Percentiles rank a stretch among this genome's conserved stretches.
These are phyloP conservation scores for Talpa occidentalis DNA, from an alignment of 2,113 vertebrate species.

Conservation along the genomic window DNA sequence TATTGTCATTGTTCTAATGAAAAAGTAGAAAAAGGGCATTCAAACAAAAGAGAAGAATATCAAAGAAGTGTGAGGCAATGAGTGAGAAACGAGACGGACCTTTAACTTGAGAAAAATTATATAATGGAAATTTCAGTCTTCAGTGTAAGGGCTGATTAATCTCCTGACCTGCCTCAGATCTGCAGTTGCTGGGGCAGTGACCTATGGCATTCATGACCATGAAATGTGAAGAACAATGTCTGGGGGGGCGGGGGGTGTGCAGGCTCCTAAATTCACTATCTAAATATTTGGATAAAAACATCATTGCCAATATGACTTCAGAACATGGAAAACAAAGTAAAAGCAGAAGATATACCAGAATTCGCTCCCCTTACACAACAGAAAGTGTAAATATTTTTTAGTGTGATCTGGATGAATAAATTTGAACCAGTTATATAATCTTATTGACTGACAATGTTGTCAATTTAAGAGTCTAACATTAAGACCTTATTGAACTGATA, in stretches of 20 bases:
- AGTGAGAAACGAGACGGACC: background rate
- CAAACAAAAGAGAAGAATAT: background rate
- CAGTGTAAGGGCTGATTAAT: background rate
- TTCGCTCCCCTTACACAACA: background rate
- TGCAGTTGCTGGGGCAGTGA: background rate
- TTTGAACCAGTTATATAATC: background rate
- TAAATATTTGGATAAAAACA: background rate
- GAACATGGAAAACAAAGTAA: background rate
- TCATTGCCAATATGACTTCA: background rate
- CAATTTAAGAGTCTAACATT: background rate
- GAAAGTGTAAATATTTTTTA: background rate
- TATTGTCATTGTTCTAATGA: background rate
- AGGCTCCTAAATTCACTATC: background rate
- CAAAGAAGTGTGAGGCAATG: background rate
- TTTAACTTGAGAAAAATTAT: background rate
- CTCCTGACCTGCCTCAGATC: background rate
- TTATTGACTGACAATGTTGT: background rate
- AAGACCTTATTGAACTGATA: background rate
- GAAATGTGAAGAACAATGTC: background rate
- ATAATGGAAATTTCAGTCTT: background rate
- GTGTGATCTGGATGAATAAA: background rate
- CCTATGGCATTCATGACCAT: background rate
- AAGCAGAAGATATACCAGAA: background rate
- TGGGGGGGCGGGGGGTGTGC: background rate
- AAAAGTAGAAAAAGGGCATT: background rate